Conservation (phyloP, 2,797 vertebrate genomes). For the Botia almorhae region DNA sequence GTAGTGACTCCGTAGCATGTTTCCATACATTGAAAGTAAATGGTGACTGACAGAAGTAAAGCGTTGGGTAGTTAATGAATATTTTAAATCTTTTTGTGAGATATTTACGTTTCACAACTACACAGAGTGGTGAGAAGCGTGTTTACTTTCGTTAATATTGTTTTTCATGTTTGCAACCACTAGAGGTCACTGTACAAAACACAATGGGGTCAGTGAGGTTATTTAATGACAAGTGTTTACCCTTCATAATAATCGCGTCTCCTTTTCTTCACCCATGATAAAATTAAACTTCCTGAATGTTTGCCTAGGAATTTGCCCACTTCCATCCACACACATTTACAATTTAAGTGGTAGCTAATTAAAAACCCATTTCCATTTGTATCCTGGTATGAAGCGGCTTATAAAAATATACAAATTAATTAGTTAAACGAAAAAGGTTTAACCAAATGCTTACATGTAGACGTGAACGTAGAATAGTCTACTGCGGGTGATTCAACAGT, state of each 20-base stretch:
- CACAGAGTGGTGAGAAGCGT: too few species aligned
- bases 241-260: too few species aligned
- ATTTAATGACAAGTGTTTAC: background rate
- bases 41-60: background rate
- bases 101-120: background rate
- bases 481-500: background rate
- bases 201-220: background rate
- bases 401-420: too few species aligned
- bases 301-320: too few species aligned
- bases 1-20: background rate
- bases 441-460: too few species aligned
- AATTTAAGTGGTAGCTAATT: too few species aligned
- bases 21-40: background rate
- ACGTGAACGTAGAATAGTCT: background rate
- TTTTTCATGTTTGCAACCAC: background rate
- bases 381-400: too few species aligned
- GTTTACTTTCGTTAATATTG: too few species aligned
- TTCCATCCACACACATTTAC: too few species aligned
- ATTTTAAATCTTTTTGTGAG: background rate
- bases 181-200: slow-evolving; percentile 2
- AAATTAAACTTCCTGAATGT: too few species aligned
- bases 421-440: too few species aligned
- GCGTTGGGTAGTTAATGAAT: background rate
- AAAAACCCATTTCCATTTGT: too few species aligned
- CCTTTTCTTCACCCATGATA: background rate